Evolutionary conservation across 1,140 invertebrate species (phyloP).

Genomic region (Drosophila pandora): DNA sequence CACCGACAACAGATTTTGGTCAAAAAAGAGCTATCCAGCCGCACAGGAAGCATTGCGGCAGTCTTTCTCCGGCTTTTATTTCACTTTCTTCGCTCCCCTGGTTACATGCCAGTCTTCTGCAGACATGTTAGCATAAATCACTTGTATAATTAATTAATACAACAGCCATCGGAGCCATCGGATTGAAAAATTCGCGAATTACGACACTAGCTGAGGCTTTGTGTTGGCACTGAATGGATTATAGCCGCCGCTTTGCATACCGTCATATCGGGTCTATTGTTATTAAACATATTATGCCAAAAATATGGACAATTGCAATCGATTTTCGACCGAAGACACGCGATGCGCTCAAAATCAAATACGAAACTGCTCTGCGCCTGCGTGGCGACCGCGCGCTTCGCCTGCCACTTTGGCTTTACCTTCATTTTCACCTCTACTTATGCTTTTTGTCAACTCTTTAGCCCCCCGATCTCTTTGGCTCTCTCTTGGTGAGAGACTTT

Average conservation of each 20-base stretch:
- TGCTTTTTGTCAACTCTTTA: too few species aligned
- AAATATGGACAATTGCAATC: slow-evolving; percentile 50
- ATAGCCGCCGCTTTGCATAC: slow-evolving; percentile 36
- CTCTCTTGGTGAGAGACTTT: too few species aligned
- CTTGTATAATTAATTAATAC: slow-evolving; percentile 55
- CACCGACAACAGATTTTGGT: neutral
- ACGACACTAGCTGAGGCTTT: slow-evolving; percentile 30
- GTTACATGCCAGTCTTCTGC: slow-evolving; percentile 8
- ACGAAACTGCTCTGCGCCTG: slow-evolving; percentile 48
- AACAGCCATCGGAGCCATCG: slow-evolving; percentile 29
- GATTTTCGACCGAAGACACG: slow-evolving; percentile 48
- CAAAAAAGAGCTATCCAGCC: neutral
- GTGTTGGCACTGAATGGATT: slow-evolving; percentile 33
- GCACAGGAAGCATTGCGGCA: slow-evolving; percentile 20
- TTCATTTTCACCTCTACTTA: too few species aligned
- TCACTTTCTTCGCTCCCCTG: slow-evolving; percentile 43
- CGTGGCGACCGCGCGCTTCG: slow-evolving; percentile 55
- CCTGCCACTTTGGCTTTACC: slow-evolving; percentile 16
- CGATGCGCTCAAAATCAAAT: slow-evolving; percentile 10
- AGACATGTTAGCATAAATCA: slow-evolving; percentile 46
- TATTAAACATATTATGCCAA: slow-evolving; percentile 49
- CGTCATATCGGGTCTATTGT: slow-evolving; percentile 43
- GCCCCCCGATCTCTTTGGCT: too few species aligned
- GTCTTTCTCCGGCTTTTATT: slow-evolving; percentile 5
- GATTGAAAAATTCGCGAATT: slow-evolving; percentile 23